Conservation (phyloP, 2,797 vertebrate species). For the Lacerta viridis region DNA sequence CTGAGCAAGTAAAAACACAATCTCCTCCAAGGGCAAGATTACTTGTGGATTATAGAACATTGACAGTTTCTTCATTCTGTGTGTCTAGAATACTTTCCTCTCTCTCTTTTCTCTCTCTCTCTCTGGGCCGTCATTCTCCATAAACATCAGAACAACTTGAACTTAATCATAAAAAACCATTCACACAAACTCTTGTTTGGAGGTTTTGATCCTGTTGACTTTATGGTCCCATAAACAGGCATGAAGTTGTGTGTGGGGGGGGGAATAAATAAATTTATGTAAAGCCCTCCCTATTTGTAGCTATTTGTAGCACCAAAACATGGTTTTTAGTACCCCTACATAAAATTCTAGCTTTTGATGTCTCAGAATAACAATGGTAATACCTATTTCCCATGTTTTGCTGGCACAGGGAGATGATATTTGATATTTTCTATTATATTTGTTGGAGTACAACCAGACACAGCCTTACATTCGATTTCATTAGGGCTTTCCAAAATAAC, state of each 20-base stretch:
- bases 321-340: neutral
- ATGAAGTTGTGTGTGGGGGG: neutral
- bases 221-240: neutral
- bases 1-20: neutral
- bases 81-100: neutral
- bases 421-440: neutral
- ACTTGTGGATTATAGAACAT: neutral
- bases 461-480: too few species aligned
- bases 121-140: neutral
- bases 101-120: neutral
- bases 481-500: neutral
- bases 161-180: neutral
- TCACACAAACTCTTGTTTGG: neutral
- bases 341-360: neutral
- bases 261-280: neutral
- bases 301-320: neutral
- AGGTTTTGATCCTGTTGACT: neutral
- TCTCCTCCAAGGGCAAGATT: conserved; percentile 13
- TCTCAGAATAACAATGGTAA: neutral
- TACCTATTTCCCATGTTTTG: neutral
- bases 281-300: neutral
- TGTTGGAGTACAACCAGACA: neutral
- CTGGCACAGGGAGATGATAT: neutral
- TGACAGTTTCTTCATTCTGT: conserved; percentile 5
- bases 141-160: conserved; percentile 3